Conservation (phyloP, 2,797 vertebrate species). For the Eremophila alpestris region DNA sequence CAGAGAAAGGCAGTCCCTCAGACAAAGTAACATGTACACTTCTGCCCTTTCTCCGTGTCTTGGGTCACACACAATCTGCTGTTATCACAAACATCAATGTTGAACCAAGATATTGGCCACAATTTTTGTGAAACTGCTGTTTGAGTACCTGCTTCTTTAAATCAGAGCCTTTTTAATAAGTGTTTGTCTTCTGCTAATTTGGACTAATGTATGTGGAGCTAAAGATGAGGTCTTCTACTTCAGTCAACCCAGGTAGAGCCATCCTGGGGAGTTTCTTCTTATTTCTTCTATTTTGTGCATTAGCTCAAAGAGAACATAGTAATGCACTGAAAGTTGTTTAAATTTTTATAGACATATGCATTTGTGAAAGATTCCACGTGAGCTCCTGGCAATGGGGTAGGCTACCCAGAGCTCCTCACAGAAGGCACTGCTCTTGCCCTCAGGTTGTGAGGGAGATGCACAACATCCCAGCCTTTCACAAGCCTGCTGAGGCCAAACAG, state of each 20-base stretch:
- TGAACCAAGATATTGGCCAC: not conserved
- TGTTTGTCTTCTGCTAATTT: not conserved
- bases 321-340: not conserved
- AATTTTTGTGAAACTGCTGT: not conserved
- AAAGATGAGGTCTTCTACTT: not conserved
- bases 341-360: not conserved
- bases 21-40: not conserved
- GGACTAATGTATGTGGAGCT: not conserved
- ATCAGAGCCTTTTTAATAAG: not conserved
- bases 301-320: not conserved
- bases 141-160: not conserved
- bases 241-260: not conserved
- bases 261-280: not conserved
- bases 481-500: not conserved
- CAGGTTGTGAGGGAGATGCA: not conserved
- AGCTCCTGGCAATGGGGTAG: not conserved
- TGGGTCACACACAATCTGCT: not conserved
- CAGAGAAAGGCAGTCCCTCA: not conserved
- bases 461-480: not conserved
- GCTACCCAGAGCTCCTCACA: not conserved
- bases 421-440: not conserved
- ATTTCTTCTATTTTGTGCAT: not conserved
- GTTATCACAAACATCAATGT: accelerated
- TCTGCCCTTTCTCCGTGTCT: not conserved
- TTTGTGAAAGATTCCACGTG: accelerated